These are phyloP conservation scores for Panthera tigris DNA, from an alignment of 2,113 vertebrate species.

Conservation along the genomic window DNA sequence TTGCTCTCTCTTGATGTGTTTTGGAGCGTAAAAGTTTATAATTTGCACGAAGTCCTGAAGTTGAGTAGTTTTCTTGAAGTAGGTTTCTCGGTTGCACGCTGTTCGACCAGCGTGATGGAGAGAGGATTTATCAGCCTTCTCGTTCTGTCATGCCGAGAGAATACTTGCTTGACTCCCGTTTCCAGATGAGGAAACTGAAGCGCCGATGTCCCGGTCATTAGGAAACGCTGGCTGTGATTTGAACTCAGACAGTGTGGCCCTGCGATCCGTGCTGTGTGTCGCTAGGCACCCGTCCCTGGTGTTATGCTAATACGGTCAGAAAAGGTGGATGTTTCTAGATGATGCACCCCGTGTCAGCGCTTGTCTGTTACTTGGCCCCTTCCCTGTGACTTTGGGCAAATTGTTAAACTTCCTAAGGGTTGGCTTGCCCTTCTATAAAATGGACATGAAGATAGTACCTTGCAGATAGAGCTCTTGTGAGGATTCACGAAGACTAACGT, in stretches of 20 bases:
- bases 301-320: accelerated
- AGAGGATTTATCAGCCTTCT: background rate
- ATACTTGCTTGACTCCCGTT: background rate
- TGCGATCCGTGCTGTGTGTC: too few relatives aligned
- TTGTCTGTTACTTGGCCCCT: background rate
- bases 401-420: background rate
- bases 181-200: background rate
- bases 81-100: background rate
- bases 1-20: background rate
- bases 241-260: background rate
- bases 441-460: background rate
- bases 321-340: background rate
- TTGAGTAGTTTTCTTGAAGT: background rate
- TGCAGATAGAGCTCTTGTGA: background rate
- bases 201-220: background rate
- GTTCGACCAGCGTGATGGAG: background rate
- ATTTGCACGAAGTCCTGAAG: background rate
- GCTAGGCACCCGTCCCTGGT: background rate
- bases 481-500: background rate
- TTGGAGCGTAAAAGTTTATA: background rate
- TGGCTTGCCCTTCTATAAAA: background rate
- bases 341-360: background rate
- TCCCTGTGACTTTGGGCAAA: background rate
- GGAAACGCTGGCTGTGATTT: background rate
- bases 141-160: too few relatives aligned